A percentile compares a stretch with the other conserved stretches of the same genome.
Evolutionary conservation across 2,797 vertebrate species (phyloP).

Genomic region (Melanotaenia boesemani): DNA sequence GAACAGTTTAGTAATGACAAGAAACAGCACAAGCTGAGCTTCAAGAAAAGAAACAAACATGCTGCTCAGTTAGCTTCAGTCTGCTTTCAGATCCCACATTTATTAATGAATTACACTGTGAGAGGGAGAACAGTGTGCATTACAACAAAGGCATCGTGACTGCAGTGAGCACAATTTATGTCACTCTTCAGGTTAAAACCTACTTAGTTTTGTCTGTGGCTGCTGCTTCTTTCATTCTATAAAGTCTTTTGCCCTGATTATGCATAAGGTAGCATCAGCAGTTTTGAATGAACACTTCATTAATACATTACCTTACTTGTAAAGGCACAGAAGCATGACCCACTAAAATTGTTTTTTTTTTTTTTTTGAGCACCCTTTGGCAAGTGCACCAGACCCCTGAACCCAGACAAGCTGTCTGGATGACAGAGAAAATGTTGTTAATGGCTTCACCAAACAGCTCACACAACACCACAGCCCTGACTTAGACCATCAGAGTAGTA

Average conservation of each 20-base stretch:
- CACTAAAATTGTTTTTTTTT: not conserved
- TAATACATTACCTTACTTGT: not conserved
- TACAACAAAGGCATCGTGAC: not conserved
- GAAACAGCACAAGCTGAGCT: not conserved
- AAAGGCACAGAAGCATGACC: not conserved
- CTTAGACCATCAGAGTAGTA: conserved; percentile 16
- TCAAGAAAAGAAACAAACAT: not conserved
- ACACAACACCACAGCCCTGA: not conserved
- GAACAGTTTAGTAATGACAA: not conserved
- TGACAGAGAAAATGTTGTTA: conserved; percentile 53
- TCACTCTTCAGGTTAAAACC: not conserved
- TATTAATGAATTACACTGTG: conserved; percentile 1
- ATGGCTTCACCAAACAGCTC: conserved; percentile 46
- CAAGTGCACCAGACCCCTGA: conserved; percentile 21
- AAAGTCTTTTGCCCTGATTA: not conserved
- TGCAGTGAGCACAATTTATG: not conserved
- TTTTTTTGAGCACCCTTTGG: not conserved
- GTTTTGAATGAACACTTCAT: conserved; percentile 1
- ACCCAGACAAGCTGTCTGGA: conserved; percentile 39
- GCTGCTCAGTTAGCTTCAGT: not conserved
- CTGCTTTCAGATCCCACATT: not conserved
- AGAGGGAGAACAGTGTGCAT: not conserved
- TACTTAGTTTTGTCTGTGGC: not conserved
- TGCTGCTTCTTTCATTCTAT: not conserved
- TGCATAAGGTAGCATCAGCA: not conserved